Evolutionary conservation across 2,888 invertebrate species (phyloP).

Genomic region (Philonicus albiceps): DNA sequence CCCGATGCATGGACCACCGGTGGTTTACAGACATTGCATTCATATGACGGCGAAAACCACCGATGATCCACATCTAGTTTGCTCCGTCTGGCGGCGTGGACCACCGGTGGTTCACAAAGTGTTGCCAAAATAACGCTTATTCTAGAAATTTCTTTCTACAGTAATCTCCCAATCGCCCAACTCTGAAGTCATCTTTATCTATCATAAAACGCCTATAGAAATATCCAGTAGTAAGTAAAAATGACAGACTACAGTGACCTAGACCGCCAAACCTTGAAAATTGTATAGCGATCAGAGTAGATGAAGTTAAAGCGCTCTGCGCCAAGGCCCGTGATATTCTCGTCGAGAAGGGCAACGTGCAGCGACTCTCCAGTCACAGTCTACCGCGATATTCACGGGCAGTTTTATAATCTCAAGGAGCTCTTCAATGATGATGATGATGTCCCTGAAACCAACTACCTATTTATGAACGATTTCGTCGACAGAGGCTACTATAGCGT

Average conservation of each 20-base stretch:
- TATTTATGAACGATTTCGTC: constrained; percentile 99
- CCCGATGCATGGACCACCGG: too few relatives aligned
- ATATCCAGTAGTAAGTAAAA: neutral
- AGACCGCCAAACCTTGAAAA: constrained; percentile 93
- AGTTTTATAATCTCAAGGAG: constrained; percentile 98
- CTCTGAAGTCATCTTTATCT: neutral
- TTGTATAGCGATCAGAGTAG: constrained; percentile 97
- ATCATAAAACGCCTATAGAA: neutral
- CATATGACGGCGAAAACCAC: too few relatives aligned
- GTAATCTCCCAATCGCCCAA: neutral
- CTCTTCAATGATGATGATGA: constrained; percentile 98
- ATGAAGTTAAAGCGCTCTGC: constrained; percentile 97
- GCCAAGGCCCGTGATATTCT: constrained; percentile 99
- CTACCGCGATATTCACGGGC: constrained; percentile 99
- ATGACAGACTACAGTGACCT: constrained; percentile 90
- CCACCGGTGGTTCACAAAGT: too few relatives aligned
- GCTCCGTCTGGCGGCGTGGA: too few relatives aligned
- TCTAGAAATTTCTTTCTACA: too few relatives aligned
- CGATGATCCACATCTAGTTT: too few relatives aligned
- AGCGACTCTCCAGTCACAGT: constrained; percentile 99
- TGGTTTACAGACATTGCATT: too few relatives aligned
- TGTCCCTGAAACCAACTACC: constrained; percentile 98
- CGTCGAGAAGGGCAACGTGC: constrained; percentile 99
- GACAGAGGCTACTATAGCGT: constrained; percentile 99
- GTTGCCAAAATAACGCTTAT: too few relatives aligned